These are phyloP conservation scores for Ptychobarbus kaznakovi DNA, from an alignment of 2,797 vertebrate genomes.

Conservation along the genomic window DNA sequence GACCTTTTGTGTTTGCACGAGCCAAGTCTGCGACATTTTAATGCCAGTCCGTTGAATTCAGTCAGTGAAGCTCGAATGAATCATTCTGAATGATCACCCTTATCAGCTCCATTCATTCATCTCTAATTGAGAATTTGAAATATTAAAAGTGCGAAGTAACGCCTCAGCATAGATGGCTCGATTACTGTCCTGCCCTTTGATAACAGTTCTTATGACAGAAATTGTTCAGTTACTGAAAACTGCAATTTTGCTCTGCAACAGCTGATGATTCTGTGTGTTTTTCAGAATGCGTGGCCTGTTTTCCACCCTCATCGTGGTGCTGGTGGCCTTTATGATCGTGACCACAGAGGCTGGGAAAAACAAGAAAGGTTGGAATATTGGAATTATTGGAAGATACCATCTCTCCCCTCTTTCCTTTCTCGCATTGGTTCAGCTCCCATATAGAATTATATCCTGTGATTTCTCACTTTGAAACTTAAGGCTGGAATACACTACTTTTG, in stretches of 20 bases:
- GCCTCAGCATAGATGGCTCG: neutral
- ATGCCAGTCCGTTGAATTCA: conserved; percentile 12
- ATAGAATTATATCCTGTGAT: conserved; percentile 6
- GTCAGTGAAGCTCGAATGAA: conserved; percentile 17
- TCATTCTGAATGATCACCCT: conserved; percentile 44
- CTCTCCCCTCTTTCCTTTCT: neutral
- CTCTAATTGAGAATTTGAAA: conserved; percentile 21
- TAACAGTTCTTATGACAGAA: conserved; percentile 15
- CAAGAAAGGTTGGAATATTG: conserved; percentile 80
- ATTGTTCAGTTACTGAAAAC: neutral
- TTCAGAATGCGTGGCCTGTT: conserved; percentile 83
- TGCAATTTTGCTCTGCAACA: neutral
- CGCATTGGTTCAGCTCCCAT: neutral
- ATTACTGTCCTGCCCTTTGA: conserved; percentile 11
- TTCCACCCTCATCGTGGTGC: conserved; percentile 72
- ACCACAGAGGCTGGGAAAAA: conserved; percentile 80
- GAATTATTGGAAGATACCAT: neutral
- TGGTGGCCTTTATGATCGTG: conserved; percentile 77
- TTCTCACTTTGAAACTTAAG: neutral
- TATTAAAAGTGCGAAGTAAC: conserved; percentile 29
- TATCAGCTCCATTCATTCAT: conserved; percentile 12
- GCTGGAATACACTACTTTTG: neutral
- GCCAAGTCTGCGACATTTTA: conserved; percentile 32
- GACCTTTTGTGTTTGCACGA: conserved; percentile 21
- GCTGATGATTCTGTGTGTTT: conserved; percentile 29